Base-by-base conservation (phyloP, 2,888 invertebrate species). In the Apeira syringaria region DNA sequence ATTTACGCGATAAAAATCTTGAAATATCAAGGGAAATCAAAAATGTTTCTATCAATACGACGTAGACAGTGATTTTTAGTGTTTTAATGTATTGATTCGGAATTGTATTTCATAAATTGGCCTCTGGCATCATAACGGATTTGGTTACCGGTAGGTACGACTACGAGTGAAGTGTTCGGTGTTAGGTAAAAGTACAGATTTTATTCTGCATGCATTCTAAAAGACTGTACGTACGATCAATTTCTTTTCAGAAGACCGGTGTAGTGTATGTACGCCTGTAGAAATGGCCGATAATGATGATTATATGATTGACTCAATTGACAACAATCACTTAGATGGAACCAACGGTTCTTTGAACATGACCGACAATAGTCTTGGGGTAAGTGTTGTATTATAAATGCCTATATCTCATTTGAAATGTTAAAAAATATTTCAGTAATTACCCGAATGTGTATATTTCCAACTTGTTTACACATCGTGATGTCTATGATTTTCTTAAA, bases 341-440 rank as follows among this genome's bases (percentile, higher is more conserved):
- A 89, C 92, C 50, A 93, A 93, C 85, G 93, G 93, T 61, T 91
- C 89, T 58, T 56, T 89, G 60, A 90, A 87, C 59, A 87, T 89
- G 85, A 86, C 85, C 59, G 90, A 90, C 71, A 85, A 74, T 65
- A 88, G 83, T 66, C 74, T 87, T 48, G 87, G 85, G 53, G 88
- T 89, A 61, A 86, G 88, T n/a, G n/a, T n/a, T n/a, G n/a, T n/a
- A n/a, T n/a, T n/a, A n/a, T n/a, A n/a, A n/a, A n/a, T n/a, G n/a
- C n/a, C n/a, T n/a, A n/a, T n/a, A n/a, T n/a, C n/a, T n/a, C n/a
- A n/a, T n/a, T n/a, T n/a, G n/a, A n/a, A n/a, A n/a, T n/a, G n/a
- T n/a, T n/a, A n/a, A n/a, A n/a, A n/a, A n/a, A n/a, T n/a, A n/a
- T n/a, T n/a, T n/a, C n/a, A n/a, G n/a, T n/a, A n/a, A n/a, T n/a